Conservation (phyloP, 2,797 vertebrate genomes). For the Neomorphus geoffroyi region DNA sequence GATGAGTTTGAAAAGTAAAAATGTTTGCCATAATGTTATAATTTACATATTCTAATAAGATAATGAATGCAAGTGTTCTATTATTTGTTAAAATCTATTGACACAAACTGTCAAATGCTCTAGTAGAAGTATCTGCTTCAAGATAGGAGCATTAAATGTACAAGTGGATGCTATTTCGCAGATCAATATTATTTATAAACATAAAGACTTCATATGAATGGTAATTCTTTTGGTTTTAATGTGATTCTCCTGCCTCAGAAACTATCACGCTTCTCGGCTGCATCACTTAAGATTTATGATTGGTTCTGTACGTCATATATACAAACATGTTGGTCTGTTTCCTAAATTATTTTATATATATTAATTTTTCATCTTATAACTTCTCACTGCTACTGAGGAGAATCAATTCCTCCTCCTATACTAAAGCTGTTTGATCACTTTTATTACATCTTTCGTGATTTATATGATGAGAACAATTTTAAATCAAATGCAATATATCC, state of each 20-base stretch:
- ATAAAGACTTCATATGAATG: background rate
- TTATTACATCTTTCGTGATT: background rate
- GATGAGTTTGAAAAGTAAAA: slow-evolving; percentile 37
- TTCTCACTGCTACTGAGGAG: background rate
- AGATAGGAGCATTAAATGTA: background rate
- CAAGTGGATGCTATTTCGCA: background rate
- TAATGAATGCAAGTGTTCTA: background rate
- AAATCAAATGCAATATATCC: background rate
- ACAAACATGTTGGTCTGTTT: background rate
- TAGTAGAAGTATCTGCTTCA: background rate
- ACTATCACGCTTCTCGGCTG: background rate
- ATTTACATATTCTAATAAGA: slow-evolving; percentile 18
- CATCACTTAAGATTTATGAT: background rate
- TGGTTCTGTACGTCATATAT: background rate
- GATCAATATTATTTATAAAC: background rate
- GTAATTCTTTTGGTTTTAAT: background rate
- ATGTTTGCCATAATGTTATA: background rate
- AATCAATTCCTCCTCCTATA: background rate
- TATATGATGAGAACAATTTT: background rate
- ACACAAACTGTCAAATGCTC: background rate
- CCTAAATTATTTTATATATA: background rate
- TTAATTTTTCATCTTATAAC: background rate
- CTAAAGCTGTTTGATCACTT: background rate
- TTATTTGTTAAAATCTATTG: background rate
- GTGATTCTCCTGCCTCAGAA: background rate